Evolutionary conservation across 2,888 invertebrate genomes (phyloP).

Genomic region (Andricus curvator): DNA sequence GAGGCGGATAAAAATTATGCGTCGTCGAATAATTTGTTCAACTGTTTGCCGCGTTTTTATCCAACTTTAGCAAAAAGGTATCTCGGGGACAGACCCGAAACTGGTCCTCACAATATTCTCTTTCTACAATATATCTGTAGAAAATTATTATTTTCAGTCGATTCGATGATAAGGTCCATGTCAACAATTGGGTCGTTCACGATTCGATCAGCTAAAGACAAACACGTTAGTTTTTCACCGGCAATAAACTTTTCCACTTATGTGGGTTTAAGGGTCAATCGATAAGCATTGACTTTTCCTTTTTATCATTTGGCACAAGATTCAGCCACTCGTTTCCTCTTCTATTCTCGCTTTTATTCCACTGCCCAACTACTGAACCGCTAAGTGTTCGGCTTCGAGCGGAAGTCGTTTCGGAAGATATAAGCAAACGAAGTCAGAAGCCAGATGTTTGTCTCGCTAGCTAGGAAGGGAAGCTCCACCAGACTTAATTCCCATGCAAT

Average conservation of each 20-base stretch:
- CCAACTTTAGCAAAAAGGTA: too few species aligned
- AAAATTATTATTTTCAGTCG: neutral
- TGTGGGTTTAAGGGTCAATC: slow-evolving; percentile 56
- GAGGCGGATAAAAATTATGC: too few species aligned
- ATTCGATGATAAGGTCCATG: slow-evolving; percentile 34
- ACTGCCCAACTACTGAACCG: neutral
- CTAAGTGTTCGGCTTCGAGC: neutral
- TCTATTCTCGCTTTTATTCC: neutral
- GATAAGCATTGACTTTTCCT: slow-evolving; percentile 54
- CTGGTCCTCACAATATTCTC: neutral
- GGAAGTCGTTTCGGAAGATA: neutral
- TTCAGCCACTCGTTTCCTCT: slow-evolving; percentile 20
- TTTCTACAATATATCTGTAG: neutral
- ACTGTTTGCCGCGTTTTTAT: too few species aligned
- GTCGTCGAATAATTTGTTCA: neutral
- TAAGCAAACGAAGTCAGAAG: slow-evolving; percentile 17
- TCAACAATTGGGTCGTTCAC: slow-evolving; percentile 51
- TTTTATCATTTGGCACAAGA: slow-evolving; percentile 47
- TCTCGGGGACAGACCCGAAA: neutral
- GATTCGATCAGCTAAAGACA: slow-evolving; percentile 48
- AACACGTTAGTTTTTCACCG: slow-evolving; percentile 1
- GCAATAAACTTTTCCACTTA: slow-evolving; percentile 8
- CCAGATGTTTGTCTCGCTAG: slow-evolving; percentile 13
- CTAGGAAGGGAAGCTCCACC: neutral
- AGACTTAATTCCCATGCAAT: neutral